phyloP scores from a whole-genome alignment of 2,888 invertebrate species.

The Parnassius mnemosyne region DNA sequence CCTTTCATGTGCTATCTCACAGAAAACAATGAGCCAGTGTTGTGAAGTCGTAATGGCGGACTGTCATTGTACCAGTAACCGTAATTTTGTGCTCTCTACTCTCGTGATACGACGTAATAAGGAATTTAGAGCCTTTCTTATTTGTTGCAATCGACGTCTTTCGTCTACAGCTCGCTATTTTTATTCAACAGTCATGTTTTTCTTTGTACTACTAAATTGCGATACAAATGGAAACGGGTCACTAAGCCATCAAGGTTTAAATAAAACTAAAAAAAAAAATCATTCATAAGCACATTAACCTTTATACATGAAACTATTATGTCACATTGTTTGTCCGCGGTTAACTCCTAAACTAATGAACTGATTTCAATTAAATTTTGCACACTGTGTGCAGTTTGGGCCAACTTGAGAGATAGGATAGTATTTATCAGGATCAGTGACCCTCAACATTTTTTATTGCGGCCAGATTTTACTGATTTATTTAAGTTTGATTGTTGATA shows the following conservation, averaged over 20 bases:
- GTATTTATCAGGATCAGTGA: no score
- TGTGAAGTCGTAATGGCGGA: slow-evolving; percentile 6
- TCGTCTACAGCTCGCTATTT: background rate
- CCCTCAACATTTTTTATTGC: no score
- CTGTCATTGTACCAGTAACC: slow-evolving; percentile 17
- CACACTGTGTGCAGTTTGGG: no score
- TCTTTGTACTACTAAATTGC: background rate
- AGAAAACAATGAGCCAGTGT: slow-evolving; percentile 17
- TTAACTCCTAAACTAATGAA: no score
- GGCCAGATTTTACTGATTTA: no score
- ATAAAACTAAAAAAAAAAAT: no score
- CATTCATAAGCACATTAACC: no score
- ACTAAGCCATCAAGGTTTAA: background rate
- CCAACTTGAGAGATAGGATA: no score
- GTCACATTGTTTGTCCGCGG: no score
- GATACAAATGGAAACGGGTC: background rate
- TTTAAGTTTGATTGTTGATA: no score
- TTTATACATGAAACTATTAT: no score
- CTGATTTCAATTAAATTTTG: no score
- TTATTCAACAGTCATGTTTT: background rate
- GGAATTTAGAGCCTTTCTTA: slow-evolving; percentile 11
- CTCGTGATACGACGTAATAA: slow-evolving; percentile 20
- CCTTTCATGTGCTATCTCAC: slow-evolving; percentile 15
- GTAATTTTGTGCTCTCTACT: slow-evolving; percentile 13
- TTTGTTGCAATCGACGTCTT: background rate